Evolutionary conservation across 1,140 invertebrate species (phyloP).

Genomic region (Dendroctonus ponderosae): DNA sequence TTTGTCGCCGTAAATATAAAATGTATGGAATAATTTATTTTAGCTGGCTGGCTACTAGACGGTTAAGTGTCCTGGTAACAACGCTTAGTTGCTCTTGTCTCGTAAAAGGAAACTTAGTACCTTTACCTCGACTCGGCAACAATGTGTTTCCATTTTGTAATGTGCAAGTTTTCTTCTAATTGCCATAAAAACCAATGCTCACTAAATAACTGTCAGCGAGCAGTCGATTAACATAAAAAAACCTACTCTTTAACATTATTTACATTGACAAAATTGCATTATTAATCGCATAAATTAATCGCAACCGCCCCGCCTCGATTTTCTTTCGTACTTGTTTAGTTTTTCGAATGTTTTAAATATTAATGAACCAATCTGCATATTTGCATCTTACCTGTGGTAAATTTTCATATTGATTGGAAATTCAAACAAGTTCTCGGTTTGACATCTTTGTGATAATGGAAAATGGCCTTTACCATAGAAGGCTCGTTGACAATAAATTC

Average conservation of each 20-base stretch:
- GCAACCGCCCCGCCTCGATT: conserved; percentile 4
- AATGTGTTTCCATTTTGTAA: too few species aligned
- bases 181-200: too few species aligned
- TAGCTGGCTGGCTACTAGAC: conserved; percentile 25
- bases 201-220: too few species aligned
- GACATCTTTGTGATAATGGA: conserved; percentile 23
- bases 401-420: conserved; percentile 29
- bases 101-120: too few species aligned
- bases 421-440: conserved; percentile 21
- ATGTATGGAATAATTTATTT: conserved; percentile 48
- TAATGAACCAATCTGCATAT: conserved; percentile 25
- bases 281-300: too few species aligned
- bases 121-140: too few species aligned
- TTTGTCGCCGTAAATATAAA: conserved; percentile 46
- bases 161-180: too few species aligned
- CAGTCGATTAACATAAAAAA: too few species aligned
- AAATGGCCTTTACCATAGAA: conserved; percentile 11
- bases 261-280: too few species aligned
- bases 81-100: neutral
- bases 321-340: conserved; percentile 14
- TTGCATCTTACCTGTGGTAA: conserved; percentile 15
- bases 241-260: too few species aligned
- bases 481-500: conserved; percentile 10
- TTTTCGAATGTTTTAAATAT: conserved; percentile 21
- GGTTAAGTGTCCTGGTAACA: conserved; percentile 4